Conservation (phyloP, 2,888 invertebrate genomes). For the Aphodius granarius region DNA sequence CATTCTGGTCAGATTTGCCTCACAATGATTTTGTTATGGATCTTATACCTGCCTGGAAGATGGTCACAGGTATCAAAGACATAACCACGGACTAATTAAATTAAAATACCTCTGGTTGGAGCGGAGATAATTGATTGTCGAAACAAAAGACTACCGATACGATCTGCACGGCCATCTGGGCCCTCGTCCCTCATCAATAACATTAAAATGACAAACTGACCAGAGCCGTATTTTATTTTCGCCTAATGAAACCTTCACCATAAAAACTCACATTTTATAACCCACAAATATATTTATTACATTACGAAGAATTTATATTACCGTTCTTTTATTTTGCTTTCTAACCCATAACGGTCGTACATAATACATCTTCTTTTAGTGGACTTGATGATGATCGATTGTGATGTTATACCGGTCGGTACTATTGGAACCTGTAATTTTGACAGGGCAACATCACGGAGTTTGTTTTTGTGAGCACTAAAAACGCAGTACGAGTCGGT, state of each 20-base stretch:
- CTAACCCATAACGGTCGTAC: background rate
- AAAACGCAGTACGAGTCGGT: slow-evolving; percentile 41
- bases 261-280: slow-evolving; percentile 15
- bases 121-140: slow-evolving; percentile 54
- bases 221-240: slow-evolving; percentile 37
- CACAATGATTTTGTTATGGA: background rate
- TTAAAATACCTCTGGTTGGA: slow-evolving; percentile 52
- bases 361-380: background rate
- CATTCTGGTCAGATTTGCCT: background rate
- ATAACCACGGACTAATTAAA: slow-evolving; percentile 48
- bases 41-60: background rate
- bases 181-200: slow-evolving; percentile 48
- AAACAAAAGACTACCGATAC: slow-evolving; percentile 53
- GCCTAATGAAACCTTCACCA: background rate
- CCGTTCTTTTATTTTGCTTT: background rate
- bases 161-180: slow-evolving; percentile 43
- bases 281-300: background rate
- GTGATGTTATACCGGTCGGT: background rate
- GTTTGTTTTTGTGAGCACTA: background rate
- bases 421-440: background rate
- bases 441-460: background rate
- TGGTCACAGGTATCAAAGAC: background rate
- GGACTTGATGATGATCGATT: background rate
- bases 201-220: slow-evolving; percentile 47
- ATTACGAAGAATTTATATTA: slow-evolving; percentile 1